Evolutionary conservation across 2,888 invertebrate species (phyloP).

Genomic region (Phania funesta): DNA sequence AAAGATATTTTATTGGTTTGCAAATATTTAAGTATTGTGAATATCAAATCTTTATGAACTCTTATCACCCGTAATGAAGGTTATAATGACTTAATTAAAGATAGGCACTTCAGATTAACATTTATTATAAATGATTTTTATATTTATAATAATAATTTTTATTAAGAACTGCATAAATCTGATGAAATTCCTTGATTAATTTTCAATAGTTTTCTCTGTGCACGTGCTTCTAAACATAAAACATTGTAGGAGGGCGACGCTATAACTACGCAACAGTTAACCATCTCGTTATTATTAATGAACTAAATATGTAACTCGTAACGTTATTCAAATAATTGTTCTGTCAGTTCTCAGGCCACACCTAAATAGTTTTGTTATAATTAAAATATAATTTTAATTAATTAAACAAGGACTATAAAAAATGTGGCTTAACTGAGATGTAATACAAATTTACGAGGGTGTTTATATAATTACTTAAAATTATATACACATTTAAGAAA

Average conservation of each 20-base stretch:
- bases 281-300: background rate
- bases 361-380: background rate
- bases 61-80: background rate
- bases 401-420: background rate
- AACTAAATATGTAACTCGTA: background rate
- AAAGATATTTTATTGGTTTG: background rate
- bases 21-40: background rate
- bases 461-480: no score
- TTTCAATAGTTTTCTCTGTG: slow-evolving; percentile 5
- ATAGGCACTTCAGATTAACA: background rate
- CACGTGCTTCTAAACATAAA: background rate
- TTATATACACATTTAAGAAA: no score
- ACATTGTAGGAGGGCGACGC: background rate
- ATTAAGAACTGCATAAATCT: background rate
- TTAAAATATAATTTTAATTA: background rate
- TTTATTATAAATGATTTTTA: background rate
- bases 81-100: background rate
- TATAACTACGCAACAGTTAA: background rate
- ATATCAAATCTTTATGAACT: background rate
- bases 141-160: background rate
- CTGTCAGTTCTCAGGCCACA: background rate
- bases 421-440: background rate
- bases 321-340: background rate
- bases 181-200: slow-evolving; percentile 13
- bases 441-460: no score